Evolutionary conservation across 1,140 invertebrate genomes (phyloP).

Genomic region (Babylonia areolata): DNA sequence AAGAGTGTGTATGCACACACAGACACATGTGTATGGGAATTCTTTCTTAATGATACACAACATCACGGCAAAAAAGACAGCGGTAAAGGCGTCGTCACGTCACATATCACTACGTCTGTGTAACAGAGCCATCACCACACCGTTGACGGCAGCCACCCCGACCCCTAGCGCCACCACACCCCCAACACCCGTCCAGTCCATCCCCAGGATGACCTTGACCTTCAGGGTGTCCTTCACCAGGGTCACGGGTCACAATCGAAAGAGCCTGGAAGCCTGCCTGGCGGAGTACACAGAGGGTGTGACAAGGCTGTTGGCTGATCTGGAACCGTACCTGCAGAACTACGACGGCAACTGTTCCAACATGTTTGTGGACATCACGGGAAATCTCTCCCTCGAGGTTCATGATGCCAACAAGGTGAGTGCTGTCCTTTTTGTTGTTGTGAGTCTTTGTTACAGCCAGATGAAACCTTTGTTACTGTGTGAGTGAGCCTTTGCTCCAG

Average conservation of each 20-base stretch:
- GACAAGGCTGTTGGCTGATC: not conserved
- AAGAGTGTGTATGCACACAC: too few species aligned
- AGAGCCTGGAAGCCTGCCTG: constrained; percentile 28
- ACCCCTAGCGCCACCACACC: constrained; percentile 14
- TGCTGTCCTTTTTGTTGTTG: not conserved
- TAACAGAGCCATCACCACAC: not conserved
- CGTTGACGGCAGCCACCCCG: constrained; percentile 16
- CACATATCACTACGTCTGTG: too few species aligned
- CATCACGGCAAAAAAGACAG: too few species aligned
- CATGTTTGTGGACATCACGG: constrained; percentile 25
- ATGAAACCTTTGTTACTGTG: too few species aligned
- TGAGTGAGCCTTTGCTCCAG: not conserved
- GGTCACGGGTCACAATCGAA: too few species aligned
- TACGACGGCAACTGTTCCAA: not conserved
- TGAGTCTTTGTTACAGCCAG: too few species aligned
- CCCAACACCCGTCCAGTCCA: constrained; percentile 21
- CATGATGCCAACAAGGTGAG: constrained; percentile 33
- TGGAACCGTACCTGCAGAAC: constrained; percentile 40
- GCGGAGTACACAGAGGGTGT: constrained; percentile 38
- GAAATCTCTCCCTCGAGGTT: not conserved
- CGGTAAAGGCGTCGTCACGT: too few species aligned
- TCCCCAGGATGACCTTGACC: constrained; percentile 38
- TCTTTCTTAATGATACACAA: too few species aligned
- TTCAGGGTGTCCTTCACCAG: constrained; percentile 39
- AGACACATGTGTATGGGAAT: too few species aligned